Conservation (phyloP, 92 coral and sea anemone species). For the Actinostola sp. region DNA sequence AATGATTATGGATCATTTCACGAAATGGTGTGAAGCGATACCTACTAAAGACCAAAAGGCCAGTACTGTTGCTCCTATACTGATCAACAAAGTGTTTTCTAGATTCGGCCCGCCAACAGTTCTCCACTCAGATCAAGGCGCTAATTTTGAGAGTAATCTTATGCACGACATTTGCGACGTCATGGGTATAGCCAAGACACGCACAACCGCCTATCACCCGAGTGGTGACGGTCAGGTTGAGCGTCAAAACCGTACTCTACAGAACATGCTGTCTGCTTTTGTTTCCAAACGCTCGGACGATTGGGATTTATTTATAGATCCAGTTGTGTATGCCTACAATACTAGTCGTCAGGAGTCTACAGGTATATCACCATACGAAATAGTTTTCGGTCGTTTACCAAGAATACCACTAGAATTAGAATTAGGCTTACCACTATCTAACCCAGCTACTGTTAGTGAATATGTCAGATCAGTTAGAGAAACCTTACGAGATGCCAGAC, state of each 20-base stretch:
- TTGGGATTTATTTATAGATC: conserved; percentile 51
- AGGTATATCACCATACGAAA: conserved; percentile 46
- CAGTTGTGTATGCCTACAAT: conserved; percentile 46
- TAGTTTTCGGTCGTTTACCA: conserved; percentile 50
- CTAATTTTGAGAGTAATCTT: conserved; percentile 46
- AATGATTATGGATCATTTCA: conserved; percentile 43
- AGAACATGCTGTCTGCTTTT: conserved; percentile 54
- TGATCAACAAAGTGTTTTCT: conserved; percentile 37
- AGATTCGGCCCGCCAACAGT: conserved; percentile 34
- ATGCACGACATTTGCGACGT: conserved; percentile 46
- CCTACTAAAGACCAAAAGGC: conserved; percentile 52
- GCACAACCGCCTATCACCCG: conserved; percentile 58
- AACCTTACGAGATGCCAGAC: too few relatives aligned
- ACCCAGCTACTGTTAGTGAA: too few relatives aligned
- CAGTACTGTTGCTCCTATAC: conserved; percentile 39
- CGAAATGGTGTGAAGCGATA: conserved; percentile 48
- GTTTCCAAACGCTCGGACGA: conserved; percentile 38
- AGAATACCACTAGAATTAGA: conserved; percentile 53
- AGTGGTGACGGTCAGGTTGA: conserved; percentile 49
- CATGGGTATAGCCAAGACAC: conserved; percentile 43
- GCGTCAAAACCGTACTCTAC: conserved; percentile 57
- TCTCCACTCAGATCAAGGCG: conserved; percentile 44
- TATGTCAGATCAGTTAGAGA: too few relatives aligned
- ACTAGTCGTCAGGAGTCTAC: conserved; percentile 35
- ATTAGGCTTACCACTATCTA: conserved; percentile 50